phyloP scores from a whole-genome alignment of 2,888 invertebrate genomes.

The Mythimna pallens region DNA sequence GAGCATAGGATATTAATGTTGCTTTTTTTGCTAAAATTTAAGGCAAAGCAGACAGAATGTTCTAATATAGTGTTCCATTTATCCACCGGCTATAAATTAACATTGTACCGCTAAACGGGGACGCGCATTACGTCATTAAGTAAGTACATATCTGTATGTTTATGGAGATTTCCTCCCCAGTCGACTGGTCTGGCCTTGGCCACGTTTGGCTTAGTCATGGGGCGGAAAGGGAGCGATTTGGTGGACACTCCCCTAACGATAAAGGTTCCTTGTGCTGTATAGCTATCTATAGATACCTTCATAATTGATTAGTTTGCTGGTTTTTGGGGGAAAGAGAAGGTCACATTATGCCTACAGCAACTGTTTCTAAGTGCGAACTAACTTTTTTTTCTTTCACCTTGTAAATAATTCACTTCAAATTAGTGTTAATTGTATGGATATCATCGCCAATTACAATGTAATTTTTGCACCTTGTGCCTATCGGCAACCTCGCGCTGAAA shows the following conservation, averaged over 20 bases:
- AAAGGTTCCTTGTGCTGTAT: slow-evolving; percentile 2
- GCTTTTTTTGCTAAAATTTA: slow-evolving; percentile 24
- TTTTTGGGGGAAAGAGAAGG: not conserved
- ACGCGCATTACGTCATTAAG: slow-evolving; percentile 48
- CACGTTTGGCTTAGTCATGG: slow-evolving; percentile 54
- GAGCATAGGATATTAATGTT: slow-evolving; percentile 4
- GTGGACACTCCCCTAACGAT: slow-evolving; percentile 24
- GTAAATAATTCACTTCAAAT: not conserved
- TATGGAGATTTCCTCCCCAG: slow-evolving; percentile 58
- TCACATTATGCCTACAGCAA: slow-evolving; percentile 14
- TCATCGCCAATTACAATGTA: slow-evolving; percentile 27
- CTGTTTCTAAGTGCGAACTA: not conserved
- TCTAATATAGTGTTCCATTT: not conserved
- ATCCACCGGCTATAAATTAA: slow-evolving; percentile 18
- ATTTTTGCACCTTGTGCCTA: slow-evolving; percentile 44
- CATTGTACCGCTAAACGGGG: slow-evolving; percentile 24
- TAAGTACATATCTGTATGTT: slow-evolving; percentile 29
- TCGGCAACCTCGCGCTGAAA: slow-evolving; percentile 69
- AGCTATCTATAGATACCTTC: not conserved
- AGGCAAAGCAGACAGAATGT: not conserved
- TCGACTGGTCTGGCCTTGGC: slow-evolving; percentile 63
- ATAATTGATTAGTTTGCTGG: slow-evolving; percentile 24
- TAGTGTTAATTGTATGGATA: not conserved
- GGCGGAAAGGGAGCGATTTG: slow-evolving; percentile 53
- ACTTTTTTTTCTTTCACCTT: not conserved